Base-by-base conservation (phyloP, 2,797 vertebrate genomes). In the Numenius phaeopus region DNA sequence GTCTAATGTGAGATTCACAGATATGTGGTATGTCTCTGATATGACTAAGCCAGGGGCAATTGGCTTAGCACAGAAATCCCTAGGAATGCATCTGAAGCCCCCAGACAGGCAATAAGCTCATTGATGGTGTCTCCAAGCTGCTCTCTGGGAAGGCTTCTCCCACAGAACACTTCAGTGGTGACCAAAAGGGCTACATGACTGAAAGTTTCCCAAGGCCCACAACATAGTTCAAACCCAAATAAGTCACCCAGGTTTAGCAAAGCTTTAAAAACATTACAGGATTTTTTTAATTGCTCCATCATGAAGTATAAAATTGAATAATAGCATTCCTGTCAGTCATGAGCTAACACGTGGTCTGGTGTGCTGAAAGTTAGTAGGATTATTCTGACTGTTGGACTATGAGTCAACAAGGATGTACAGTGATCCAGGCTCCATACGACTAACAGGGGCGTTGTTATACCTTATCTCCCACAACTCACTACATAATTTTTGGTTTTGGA, bases 51-150 rank as follows among this genome's bases (percentile, higher is more conserved):
- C 57, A 57, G 26, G 30, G 37, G 14, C 37, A 81, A 52, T 11
- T 34, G n/a, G 30, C 80, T 96, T 67, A 91, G 66, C 82, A 75
- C 23, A 88, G 30, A 96, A 96, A 91, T 84, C 69, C 20, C 50
- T 57, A 19, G 26, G 34, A 94, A 89, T 58, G 19, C 6, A 22
- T 58, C 39, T 55, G 72, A 95, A 94, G 49, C 4, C 29, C 20
- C 23, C 4, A 72, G 12, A 52, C 50, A 46, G 54, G 65, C 57
- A 83, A 24, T 34, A 81, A 88, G 40, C 11, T 61, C 37, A 44
- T 5, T 75, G 73, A 55, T 26, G 7, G 24, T 44, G 17, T 16
- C 57, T 81, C 42, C 32, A 89, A 83, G 19, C 37, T 71, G 32
- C 26, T 30, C 11, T 42, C 42, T 37, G 17, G n/a, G 32, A 88